These are phyloP conservation scores for Euthynnus affinis DNA, from an alignment of 2,797 vertebrate species.

Conservation along the genomic window DNA sequence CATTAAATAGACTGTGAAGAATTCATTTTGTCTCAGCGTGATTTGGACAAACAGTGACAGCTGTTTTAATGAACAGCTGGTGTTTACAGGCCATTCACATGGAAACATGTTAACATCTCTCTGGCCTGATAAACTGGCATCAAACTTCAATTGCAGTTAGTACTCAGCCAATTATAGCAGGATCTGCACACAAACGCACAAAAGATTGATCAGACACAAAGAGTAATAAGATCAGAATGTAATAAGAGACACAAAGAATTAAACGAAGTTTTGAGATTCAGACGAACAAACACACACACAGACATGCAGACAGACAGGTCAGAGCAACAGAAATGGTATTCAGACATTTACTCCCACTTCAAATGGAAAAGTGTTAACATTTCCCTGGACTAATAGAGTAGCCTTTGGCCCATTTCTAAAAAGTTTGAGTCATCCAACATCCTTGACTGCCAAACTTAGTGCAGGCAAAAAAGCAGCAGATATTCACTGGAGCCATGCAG, in stretches of 20 bases:
- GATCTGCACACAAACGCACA: slow-evolving; percentile 34
- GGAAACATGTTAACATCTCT: slow-evolving; percentile 63
- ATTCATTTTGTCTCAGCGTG: slow-evolving; percentile 69
- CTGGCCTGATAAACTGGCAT: slow-evolving; percentile 60
- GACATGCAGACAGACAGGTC: slow-evolving; percentile 34
- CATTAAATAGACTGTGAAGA: slow-evolving; percentile 67
- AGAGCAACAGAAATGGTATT: slow-evolving; percentile 31
- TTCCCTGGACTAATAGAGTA: slow-evolving; percentile 68
- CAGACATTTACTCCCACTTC: slow-evolving; percentile 61
- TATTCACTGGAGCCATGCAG: slow-evolving; percentile 42
- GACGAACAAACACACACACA: slow-evolving; percentile 6
- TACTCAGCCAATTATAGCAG: slow-evolving; percentile 36
- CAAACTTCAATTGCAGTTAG: slow-evolving; percentile 35
- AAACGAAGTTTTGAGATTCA: slow-evolving; percentile 6
- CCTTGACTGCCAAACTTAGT: slow-evolving; percentile 46
- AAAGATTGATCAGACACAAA: slow-evolving; percentile 25
- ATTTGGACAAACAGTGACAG: slow-evolving; percentile 65
- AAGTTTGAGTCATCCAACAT: slow-evolving; percentile 59
- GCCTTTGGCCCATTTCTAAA: slow-evolving; percentile 57
- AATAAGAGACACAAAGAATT: not conserved
- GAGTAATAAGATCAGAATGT: slow-evolving; percentile 15
- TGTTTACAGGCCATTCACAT: slow-evolving; percentile 72
- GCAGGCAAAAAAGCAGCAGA: slow-evolving; percentile 53
- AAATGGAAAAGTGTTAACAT: slow-evolving; percentile 68
- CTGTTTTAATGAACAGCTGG: slow-evolving; percentile 73